Percentiles rank a stretch among this genome's conserved stretches.
Evolutionary conservation across 2,888 invertebrate species (phyloP).

Genomic region (Neuroscelio doddi): DNA sequence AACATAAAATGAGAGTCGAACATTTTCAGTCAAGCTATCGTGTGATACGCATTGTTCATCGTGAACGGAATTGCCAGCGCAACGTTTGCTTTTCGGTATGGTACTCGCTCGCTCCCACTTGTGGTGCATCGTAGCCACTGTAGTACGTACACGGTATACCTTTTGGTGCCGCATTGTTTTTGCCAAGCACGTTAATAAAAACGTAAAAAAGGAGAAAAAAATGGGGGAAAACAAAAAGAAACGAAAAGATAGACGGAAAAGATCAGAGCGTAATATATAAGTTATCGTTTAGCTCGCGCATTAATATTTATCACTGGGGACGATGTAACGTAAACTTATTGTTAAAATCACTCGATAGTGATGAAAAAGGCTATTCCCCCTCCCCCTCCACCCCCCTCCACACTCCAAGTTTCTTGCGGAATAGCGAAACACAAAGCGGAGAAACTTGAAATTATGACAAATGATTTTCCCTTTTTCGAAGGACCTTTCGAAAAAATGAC

Average conservation of each 20-base stretch:
- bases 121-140: neutral
- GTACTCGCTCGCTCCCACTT: constrained; percentile 16
- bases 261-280: too few species aligned
- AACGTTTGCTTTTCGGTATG: constrained; percentile 29
- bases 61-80: constrained; percentile 53
- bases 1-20: constrained; percentile 37
- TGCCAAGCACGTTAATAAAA: constrained; percentile 8
- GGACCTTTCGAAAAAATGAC: too few species aligned
- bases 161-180: constrained; percentile 35
- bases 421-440: too few species aligned
- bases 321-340: too few species aligned
- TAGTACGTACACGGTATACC: constrained; percentile 14
- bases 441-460: too few species aligned
- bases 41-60: constrained; percentile 63
- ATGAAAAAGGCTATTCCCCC: too few species aligned
- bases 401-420: too few species aligned
- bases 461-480: too few species aligned
- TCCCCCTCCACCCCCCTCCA: too few species aligned
- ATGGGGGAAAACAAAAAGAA: constrained; percentile 17
- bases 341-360: too few species aligned
- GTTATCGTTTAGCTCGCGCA: too few species aligned
- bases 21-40: constrained; percentile 60
- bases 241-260: neutral
- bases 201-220: neutral
- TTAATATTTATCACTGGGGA: too few species aligned